Base-by-base conservation (phyloP, 2,888 invertebrate genomes). In the Hirtodrosophila trivittata region DNA sequence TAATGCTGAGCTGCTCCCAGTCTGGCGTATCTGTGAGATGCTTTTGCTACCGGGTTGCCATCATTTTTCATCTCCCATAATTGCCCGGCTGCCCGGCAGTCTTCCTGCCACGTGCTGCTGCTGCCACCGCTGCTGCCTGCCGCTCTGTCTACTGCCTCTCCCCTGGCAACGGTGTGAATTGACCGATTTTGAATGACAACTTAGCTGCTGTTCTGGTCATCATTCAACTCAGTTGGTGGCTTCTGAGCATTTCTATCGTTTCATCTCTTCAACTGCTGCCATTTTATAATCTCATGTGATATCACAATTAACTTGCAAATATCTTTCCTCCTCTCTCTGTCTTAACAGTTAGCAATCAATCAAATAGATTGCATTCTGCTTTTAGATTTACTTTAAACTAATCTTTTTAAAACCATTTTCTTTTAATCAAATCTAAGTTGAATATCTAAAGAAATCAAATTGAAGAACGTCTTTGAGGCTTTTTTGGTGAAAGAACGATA, bases 21-120 rank as follows among this genome's bases (percentile, higher is more conserved):
- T 21, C 10, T 4, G 1, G 1, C 33, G n/a, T 50, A 16, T 51
- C 18, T 42, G 38, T 18, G 42, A 30, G 38, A 9, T 32, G 62
- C 18, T 25, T 14, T 16, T 43, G 70, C 66, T 70, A 59, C 66
- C 59, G 47, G 66, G 37, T 16, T 70, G 52, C 59, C 38, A 69
- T 71, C 71, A 65, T 60, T 55, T 60, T 45, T 66, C 68, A 71
- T 26, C 32, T 39, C 45, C 66, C 60, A 66, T 71, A 59, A 70
- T 70, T 71, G 37, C 52, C 49, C n/a, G 14, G 32, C 57, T 28
- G 30, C 21, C 6, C 42, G 33, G 21, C 30, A 13, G 39, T 14
- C 56, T 4, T 10, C 8, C 21, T 46, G 63, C 38, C 41, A 18
- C 43, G 9, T 49, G 32, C 47, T 60, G 39, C 49, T 59, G 59